phyloP scores from a whole-genome alignment of 2,113 vertebrate genomes.

The Athene cunicularia region DNA sequence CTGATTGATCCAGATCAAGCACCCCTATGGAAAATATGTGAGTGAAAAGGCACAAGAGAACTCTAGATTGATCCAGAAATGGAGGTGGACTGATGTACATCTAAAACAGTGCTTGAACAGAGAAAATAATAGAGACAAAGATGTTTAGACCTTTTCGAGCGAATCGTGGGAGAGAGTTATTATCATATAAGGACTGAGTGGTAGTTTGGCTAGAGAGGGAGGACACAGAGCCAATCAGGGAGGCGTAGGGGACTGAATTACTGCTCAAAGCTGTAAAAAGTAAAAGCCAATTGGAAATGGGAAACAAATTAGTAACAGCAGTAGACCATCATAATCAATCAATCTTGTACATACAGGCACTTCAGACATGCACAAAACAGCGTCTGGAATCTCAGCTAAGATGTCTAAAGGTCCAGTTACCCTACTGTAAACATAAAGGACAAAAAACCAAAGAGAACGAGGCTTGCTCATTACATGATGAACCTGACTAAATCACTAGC shows the following conservation, averaged over 20 bases:
- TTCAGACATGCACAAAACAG: slow-evolving; percentile 73
- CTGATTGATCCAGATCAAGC: slow-evolving; percentile 79
- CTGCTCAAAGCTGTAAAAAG: slow-evolving; percentile 87
- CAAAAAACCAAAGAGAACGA: neutral
- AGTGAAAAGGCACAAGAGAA: slow-evolving; percentile 69
- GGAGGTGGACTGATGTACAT: slow-evolving; percentile 80
- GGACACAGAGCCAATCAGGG: slow-evolving; percentile 86
- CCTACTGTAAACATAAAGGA: slow-evolving; percentile 5
- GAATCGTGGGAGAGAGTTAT: slow-evolving; percentile 86
- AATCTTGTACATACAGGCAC: slow-evolving; percentile 58
- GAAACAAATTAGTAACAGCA: slow-evolving; percentile 85
- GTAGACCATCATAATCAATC: slow-evolving; percentile 72
- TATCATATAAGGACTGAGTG: slow-evolving; percentile 85
- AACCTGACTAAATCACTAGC: neutral
- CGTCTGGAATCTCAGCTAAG: slow-evolving; percentile 22
- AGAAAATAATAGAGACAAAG: slow-evolving; percentile 84
- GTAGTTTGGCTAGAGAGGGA: slow-evolving; percentile 88
- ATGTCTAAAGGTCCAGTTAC: slow-evolving; percentile 31
- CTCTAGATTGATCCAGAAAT: slow-evolving; percentile 67
- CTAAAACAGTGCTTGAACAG: slow-evolving; percentile 81
- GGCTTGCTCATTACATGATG: neutral
- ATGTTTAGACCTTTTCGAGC: slow-evolving; percentile 87
- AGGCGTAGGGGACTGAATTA: slow-evolving; percentile 86
- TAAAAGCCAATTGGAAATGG: slow-evolving; percentile 84
- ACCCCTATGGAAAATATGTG: slow-evolving; percentile 69